Conservation (phyloP, 1,140 invertebrate species). For the Drosophila kanapiae region DNA sequence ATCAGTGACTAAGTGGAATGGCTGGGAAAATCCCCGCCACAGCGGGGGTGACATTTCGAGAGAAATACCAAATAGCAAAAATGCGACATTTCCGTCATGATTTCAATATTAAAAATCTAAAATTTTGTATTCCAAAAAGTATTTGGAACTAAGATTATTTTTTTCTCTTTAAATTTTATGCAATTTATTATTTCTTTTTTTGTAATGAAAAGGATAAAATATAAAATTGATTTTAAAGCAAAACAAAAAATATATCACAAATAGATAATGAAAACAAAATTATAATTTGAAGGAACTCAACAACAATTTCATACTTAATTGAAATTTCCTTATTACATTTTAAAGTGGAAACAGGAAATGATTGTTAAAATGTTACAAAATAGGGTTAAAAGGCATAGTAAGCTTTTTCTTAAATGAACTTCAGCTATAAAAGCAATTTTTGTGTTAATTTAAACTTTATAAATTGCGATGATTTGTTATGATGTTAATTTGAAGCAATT, state of each 20-base stretch:
- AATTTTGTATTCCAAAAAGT: background rate
- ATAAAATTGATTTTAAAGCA: background rate
- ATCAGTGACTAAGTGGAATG: slow-evolving; percentile 43
- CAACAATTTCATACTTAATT: too few relatives aligned
- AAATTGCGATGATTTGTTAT: too few relatives aligned
- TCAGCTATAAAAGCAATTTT: too few relatives aligned
- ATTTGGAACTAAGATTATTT: background rate
- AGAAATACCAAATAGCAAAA: slow-evolving; percentile 2
- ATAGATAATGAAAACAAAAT: background rate
- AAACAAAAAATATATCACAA: background rate
- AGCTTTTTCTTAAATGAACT: too few relatives aligned
- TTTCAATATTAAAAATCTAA: background rate
- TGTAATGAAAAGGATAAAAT: too few relatives aligned
- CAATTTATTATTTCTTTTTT: background rate
- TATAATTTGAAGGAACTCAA: background rate
- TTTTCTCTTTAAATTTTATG: background rate
- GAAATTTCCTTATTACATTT: background rate
- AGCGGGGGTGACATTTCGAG: background rate
- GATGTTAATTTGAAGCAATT: too few relatives aligned
- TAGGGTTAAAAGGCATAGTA: too few relatives aligned
- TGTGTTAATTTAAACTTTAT: too few relatives aligned
- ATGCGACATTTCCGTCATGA: background rate
- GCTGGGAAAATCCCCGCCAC: slow-evolving; percentile 24
- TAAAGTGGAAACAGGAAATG: too few relatives aligned
- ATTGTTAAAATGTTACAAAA: too few relatives aligned